A percentile compares a stretch with the other conserved stretches of the same genome.
Evolutionary conservation across 2,888 invertebrate genomes (phyloP).

Genomic region (Hydropsyche betteni): DNA sequence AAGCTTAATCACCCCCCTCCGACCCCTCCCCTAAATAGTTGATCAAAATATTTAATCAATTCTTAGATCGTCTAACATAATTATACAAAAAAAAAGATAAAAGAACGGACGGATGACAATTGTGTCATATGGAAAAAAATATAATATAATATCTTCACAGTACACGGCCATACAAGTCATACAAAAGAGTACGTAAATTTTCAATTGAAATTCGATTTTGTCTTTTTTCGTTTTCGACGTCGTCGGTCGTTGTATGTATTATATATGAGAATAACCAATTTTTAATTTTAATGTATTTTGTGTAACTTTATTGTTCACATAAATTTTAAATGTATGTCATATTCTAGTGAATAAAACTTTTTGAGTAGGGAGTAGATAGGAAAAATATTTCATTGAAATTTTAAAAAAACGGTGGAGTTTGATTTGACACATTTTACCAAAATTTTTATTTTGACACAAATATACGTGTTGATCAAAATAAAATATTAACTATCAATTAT

Average conservation of each 20-base stretch:
- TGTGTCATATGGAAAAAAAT: background rate
- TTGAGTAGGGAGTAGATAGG: constrained; percentile 48
- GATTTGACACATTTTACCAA: constrained; percentile 2
- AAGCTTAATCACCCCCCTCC: constrained; percentile 34
- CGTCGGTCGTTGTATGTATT: too few relatives aligned
- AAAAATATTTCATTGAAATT: constrained; percentile 22
- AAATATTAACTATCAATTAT: constrained; percentile 9
- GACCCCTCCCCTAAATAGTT: constrained; percentile 11
- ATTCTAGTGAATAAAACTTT: constrained; percentile 49
- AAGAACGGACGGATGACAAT: constrained; percentile 12
- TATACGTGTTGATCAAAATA: background rate
- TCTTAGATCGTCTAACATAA: constrained; percentile 1
- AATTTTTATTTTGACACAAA: background rate
- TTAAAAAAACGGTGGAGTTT: background rate
- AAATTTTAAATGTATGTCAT: too few relatives aligned
- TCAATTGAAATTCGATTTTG: constrained; percentile 14
- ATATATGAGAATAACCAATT: too few relatives aligned
- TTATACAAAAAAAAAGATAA: background rate
- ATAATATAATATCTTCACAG: constrained; percentile 10
- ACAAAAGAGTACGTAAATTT: background rate
- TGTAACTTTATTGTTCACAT: too few relatives aligned
- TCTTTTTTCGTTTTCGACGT: too few relatives aligned
- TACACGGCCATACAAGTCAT: constrained; percentile 25
- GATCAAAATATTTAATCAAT: constrained; percentile 12
- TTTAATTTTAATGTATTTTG: too few relatives aligned